Evolutionary conservation across 2,113 vertebrate species (phyloP).

Genomic region (Ancistrus triradiatus): DNA sequence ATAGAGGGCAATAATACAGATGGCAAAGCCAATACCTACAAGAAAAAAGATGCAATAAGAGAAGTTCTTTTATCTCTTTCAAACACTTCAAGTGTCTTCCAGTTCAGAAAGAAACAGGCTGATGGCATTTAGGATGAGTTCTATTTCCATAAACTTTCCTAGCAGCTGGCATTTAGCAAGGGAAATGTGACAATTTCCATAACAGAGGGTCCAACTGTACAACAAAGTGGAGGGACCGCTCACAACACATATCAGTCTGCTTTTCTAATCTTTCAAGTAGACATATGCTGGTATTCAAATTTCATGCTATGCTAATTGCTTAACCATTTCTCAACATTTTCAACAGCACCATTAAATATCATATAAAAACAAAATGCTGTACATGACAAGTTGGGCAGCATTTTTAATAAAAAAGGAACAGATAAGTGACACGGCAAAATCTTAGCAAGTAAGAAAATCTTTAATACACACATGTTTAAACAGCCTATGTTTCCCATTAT

Average conservation of each 20-base stretch:
- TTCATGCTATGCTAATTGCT: background rate
- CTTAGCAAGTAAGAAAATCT: too few relatives aligned
- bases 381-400: too few relatives aligned
- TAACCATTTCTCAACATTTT: background rate
- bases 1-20: slow-evolving; percentile 92
- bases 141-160: slow-evolving; percentile 57
- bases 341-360: background rate
- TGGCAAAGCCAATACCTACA: slow-evolving; percentile 91
- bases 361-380: too few relatives aligned
- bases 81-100: slow-evolving; percentile 44
- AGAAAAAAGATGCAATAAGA: background rate
- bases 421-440: too few relatives aligned
- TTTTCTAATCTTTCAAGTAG: background rate
- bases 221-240: slow-evolving; percentile 13
- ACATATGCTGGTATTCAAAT: background rate
- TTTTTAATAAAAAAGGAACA: too few relatives aligned
- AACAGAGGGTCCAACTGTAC: slow-evolving; percentile 56
- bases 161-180: slow-evolving; percentile 63
- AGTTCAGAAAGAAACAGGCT: slow-evolving; percentile 22
- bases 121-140: slow-evolving; percentile 63
- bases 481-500: too few relatives aligned
- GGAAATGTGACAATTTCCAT: slow-evolving; percentile 77
- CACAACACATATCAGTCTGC: background rate
- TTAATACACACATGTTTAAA: too few relatives aligned
- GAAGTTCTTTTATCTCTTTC: slow-evolving; percentile 15